Evolutionary conservation across 2,888 invertebrate species (phyloP).

Genomic region (Ectropis crepuscularia): DNA sequence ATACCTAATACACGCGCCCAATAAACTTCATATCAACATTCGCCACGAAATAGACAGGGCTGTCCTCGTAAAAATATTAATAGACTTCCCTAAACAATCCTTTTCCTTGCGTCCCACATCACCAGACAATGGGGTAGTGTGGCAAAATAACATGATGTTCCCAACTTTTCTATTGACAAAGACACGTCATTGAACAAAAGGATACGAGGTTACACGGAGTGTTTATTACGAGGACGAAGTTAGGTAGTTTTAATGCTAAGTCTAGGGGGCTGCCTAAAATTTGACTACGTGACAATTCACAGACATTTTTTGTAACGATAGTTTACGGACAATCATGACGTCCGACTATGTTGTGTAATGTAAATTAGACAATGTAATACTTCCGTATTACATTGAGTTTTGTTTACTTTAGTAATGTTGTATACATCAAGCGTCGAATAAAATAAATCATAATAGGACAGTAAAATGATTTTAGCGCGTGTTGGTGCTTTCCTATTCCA

Average conservation of each 20-base stretch:
- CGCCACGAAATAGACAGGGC: conserved; percentile 17
- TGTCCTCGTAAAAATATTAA: conserved; percentile 32
- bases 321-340: too few species aligned
- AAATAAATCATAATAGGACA: too few species aligned
- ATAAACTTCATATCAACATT: conserved; percentile 23
- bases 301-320: too few species aligned
- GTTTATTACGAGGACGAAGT: conserved; percentile 34
- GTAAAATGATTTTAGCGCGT: too few species aligned
- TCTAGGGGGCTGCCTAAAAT: not conserved
- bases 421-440: too few species aligned
- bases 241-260: conserved; percentile 1
- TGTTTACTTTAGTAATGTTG: too few species aligned
- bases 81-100: conserved; percentile 35
- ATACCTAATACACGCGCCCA: conserved; percentile 1
- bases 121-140: conserved; percentile 33
- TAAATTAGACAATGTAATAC: too few species aligned
- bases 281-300: too few species aligned
- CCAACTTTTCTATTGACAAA: conserved; percentile 39
- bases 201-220: conserved; percentile 50
- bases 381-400: too few species aligned
- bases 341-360: too few species aligned
- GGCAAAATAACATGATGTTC: conserved; percentile 39
- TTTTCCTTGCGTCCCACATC: conserved; percentile 39
- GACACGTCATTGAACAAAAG: conserved; percentile 41
- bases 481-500: too few species aligned